Conservation (phyloP, 1,140 invertebrate genomes). For the Apocrypta bakeri region DNA sequence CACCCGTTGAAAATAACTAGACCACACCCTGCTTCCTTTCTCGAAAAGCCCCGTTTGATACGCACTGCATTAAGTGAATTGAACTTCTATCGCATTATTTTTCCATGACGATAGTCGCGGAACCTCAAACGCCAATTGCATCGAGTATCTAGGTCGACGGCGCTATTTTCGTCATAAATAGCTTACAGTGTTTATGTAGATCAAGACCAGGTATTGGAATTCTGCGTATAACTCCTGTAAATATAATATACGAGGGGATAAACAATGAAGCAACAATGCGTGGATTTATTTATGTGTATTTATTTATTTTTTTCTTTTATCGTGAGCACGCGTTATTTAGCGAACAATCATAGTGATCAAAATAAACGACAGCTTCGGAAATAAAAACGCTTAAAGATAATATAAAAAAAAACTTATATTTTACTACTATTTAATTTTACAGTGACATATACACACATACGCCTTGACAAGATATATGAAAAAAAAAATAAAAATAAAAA, state of each 20-base stretch:
- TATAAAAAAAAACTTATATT: conserved; percentile 22
- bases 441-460: conserved; percentile 26
- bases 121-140: neutral
- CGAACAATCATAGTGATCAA: conserved; percentile 10
- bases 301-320: neutral
- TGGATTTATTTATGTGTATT: too few species aligned
- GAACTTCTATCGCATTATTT: conserved; percentile 8
- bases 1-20: conserved; percentile 27
- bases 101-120: neutral
- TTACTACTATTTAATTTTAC: conserved; percentile 33
- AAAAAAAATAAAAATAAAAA: neutral
- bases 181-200: too few species aligned
- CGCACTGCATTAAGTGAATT: conserved; percentile 5
- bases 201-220: too few species aligned
- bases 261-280: too few species aligned
- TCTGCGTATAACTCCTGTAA: too few species aligned
- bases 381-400: conserved; percentile 29
- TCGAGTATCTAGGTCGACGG: too few species aligned
- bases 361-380: conserved; percentile 16
- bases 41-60: neutral
- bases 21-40: conserved; percentile 54
- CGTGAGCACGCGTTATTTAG: neutral
- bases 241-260: too few species aligned
- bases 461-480: conserved; percentile 13
- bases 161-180: too few species aligned